phyloP scores from a whole-genome alignment of 2,888 invertebrate genomes.

The Epirrhoe alternata region DNA sequence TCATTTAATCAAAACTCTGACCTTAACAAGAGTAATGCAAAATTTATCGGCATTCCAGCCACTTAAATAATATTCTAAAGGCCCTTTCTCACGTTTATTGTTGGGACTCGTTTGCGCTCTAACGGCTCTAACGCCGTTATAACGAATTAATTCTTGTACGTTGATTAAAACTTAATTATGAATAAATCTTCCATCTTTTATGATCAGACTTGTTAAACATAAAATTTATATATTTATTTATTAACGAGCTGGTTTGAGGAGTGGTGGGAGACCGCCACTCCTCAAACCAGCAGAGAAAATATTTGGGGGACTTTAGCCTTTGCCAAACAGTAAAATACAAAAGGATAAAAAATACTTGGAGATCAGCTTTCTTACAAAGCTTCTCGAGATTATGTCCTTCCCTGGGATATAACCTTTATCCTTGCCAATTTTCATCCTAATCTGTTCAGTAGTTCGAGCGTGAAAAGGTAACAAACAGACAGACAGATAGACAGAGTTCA shows the following conservation, averaged over 20 bases:
- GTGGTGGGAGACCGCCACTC: no score
- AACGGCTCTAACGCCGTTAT: constrained; percentile 66
- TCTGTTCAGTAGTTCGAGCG: no score
- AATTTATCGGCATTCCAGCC: constrained; percentile 61
- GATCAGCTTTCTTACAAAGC: no score
- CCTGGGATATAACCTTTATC: no score
- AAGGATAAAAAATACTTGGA: no score
- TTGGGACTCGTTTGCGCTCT: constrained; percentile 56
- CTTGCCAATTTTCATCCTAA: no score
- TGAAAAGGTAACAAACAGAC: no score
- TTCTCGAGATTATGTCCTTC: no score
- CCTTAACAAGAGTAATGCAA: constrained; percentile 33
- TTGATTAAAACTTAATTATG: constrained; percentile 79
- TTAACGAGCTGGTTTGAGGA: neutral
- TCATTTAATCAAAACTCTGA: constrained; percentile 27
- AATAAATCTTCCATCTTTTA: constrained; percentile 65
- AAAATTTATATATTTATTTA: neutral
- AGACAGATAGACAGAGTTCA: no score
- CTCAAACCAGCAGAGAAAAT: no score
- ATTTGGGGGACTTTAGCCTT: no score
- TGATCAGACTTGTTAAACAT: neutral
- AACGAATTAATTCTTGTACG: constrained; percentile 75
- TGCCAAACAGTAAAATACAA: no score
- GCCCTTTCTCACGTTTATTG: constrained; percentile 73
- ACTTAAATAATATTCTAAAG: constrained; percentile 61